Evolutionary conservation across 2,797 vertebrate genomes (phyloP).

Genomic region (Leptatherina wallacei): DNA sequence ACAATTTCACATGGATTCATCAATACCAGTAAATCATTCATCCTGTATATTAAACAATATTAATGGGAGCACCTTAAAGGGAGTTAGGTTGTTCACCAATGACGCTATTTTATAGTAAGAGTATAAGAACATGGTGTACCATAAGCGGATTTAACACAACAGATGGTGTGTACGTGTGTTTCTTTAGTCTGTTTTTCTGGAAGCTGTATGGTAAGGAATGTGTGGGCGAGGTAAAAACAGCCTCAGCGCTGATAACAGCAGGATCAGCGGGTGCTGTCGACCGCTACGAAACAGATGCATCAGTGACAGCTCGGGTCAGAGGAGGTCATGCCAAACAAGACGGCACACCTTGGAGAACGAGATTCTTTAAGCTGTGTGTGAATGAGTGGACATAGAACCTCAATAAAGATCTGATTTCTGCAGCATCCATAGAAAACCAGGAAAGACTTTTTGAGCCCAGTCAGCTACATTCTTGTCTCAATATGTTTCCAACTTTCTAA

Average conservation of each 20-base stretch:
- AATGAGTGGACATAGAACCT: not conserved
- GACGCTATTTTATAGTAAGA: not conserved
- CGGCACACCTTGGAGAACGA: conserved; percentile 17
- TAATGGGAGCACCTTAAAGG: not conserved
- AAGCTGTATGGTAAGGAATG: conserved; percentile 45
- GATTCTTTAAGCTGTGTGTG: not conserved
- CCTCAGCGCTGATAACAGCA: conserved; percentile 51
- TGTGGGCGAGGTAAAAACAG: conserved; percentile 53
- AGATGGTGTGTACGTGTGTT: conserved; percentile 3
- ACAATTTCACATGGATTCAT: not conserved
- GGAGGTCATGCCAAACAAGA: conserved; percentile 23
- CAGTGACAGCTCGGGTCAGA: conserved; percentile 56
- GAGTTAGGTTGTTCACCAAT: not conserved
- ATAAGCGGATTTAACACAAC: conserved; percentile 14
- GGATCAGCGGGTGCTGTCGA: conserved; percentile 41
- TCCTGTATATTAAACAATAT: not conserved
- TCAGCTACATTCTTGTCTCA: not conserved
- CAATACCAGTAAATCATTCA: not conserved
- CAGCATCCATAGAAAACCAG: not conserved
- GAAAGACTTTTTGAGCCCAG: not conserved
- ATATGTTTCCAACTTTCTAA: not conserved
- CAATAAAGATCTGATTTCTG: no score
- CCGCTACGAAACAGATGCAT: conserved; percentile 57
- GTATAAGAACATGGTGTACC: not conserved
- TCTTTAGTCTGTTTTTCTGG: not conserved